A percentile compares a stretch with the other conserved stretches of the same genome.
phyloP scores from a whole-genome alignment of 1,140 invertebrate species.

The Diploscapter pachys region DNA sequence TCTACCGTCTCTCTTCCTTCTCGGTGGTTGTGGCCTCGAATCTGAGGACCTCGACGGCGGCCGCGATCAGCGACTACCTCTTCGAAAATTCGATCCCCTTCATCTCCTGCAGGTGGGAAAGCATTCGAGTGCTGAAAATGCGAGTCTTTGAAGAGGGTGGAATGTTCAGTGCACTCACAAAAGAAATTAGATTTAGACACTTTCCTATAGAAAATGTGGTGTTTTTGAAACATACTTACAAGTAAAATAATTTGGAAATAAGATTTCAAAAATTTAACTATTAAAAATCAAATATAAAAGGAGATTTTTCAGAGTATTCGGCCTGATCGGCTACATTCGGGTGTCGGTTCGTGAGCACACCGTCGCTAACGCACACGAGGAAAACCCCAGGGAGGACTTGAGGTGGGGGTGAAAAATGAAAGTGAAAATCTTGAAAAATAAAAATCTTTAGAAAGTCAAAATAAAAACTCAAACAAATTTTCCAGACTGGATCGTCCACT shows the following conservation, averaged over 20 bases:
- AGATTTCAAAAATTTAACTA: background rate
- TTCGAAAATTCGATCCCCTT: slow-evolving; percentile 30
- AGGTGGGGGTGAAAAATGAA: slow-evolving; percentile 58
- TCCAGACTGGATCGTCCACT: slow-evolving; percentile 75
- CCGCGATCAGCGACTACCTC: slow-evolving; percentile 24
- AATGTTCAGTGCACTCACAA: too few species aligned
- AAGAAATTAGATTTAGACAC: too few species aligned
- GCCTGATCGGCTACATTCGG: slow-evolving; percentile 84
- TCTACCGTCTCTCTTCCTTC: slow-evolving; percentile 14
- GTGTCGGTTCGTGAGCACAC: slow-evolving; percentile 85
- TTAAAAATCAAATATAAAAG: slow-evolving; percentile 2
- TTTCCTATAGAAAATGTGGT: too few species aligned
- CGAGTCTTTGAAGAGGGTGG: too few species aligned
- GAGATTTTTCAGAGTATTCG: slow-evolving; percentile 64
- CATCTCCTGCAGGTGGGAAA: slow-evolving; percentile 28
- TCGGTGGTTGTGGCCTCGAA: slow-evolving; percentile 38
- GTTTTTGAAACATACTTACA: too few species aligned
- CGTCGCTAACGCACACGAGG: slow-evolving; percentile 45
- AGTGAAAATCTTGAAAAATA: too few species aligned
- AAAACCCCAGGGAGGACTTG: slow-evolving; percentile 34
- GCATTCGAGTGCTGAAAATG: background rate
- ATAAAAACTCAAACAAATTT: background rate
- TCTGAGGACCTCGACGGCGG: slow-evolving; percentile 7
- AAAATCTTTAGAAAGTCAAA: too few species aligned
- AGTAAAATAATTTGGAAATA: too few species aligned